A percentile compares a stretch with the other conserved stretches of the same genome.
Evolutionary conservation across 1,140 invertebrate genomes (phyloP).

Genomic region (Diorhabda elongata): DNA sequence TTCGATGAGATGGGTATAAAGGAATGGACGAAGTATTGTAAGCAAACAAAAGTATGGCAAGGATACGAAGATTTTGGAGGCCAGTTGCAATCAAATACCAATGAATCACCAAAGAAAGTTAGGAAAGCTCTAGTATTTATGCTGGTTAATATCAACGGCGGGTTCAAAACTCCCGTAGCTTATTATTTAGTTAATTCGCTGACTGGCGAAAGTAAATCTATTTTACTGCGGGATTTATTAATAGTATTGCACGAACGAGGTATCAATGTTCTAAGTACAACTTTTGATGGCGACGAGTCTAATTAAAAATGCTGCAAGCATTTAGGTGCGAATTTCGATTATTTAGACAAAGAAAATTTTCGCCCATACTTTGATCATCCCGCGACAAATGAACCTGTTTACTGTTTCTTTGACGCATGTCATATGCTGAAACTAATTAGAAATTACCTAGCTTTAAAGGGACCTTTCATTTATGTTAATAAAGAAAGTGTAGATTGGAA

Average conservation of each 20-base stretch:
- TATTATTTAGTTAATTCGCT: not conserved
- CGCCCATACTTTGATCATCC: conserved; percentile 26
- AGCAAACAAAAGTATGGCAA: not conserved
- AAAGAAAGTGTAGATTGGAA: conserved; percentile 15
- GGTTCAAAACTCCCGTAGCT: not conserved
- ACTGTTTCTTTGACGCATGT: conserved; percentile 20
- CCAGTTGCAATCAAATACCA: not conserved
- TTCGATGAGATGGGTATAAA: too few species aligned
- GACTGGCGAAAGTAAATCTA: not conserved
- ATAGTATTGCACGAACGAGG: not conserved
- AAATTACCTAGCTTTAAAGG: conserved; percentile 17
- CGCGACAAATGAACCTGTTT: conserved; percentile 19
- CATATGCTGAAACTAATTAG: conserved; percentile 25
- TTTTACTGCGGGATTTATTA: not conserved
- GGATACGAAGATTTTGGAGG: not conserved
- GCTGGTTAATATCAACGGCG: not conserved
- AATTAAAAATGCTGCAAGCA: conserved; percentile 26
- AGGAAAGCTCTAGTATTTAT: not conserved
- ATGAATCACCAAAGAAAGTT: not conserved
- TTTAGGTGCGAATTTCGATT: conserved; percentile 27
- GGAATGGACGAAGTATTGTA: too few species aligned
- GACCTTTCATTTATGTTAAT: not conserved
- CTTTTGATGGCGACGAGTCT: conserved; percentile 5
- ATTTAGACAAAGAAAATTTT: conserved; percentile 10
- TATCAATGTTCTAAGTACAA: not conserved